A percentile compares a stretch with the other conserved stretches of the same genome.
Evolutionary conservation across 2,797 vertebrate species (phyloP).

Genomic region (Arnoldichthys spilopterus): DNA sequence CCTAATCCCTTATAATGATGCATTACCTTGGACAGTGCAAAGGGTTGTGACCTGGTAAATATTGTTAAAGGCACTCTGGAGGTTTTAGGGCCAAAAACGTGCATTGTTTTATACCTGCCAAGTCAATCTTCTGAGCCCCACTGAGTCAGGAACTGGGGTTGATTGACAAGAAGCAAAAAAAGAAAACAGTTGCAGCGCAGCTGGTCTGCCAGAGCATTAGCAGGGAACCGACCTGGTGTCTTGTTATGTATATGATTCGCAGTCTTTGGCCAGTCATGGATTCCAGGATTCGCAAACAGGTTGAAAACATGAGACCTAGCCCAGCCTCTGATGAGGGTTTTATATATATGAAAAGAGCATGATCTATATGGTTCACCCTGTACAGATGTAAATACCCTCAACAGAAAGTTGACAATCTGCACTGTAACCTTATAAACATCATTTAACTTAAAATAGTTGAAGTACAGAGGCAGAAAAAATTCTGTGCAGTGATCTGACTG

Average conservation of each 20-base stretch:
- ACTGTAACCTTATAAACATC: not conserved
- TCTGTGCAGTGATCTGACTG: not conserved
- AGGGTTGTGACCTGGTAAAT: not conserved
- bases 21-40: not conserved
- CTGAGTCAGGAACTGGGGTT: constrained; percentile 12
- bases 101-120: not conserved
- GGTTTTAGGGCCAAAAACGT: not conserved
- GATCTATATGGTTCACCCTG: not conserved
- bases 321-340: too few species aligned
- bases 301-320: constrained; percentile 23
- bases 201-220: constrained; percentile 1
- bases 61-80: not conserved
- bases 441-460: constrained; percentile 10
- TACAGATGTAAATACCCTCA: not conserved
- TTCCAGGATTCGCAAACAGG: constrained; percentile 18
- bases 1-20: not conserved
- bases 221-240: constrained; percentile 15
- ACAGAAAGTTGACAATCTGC: not conserved
- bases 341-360: too few species aligned
- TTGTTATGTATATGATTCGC: not conserved
- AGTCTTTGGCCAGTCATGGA: constrained; percentile 19
- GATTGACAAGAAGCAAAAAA: constrained; percentile 19
- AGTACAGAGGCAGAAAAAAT: not conserved
- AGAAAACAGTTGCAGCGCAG: not conserved
- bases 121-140: not conserved